Conservation (phyloP, 92 coral and sea anemone genomes). For the Phenganax marumi region DNA sequence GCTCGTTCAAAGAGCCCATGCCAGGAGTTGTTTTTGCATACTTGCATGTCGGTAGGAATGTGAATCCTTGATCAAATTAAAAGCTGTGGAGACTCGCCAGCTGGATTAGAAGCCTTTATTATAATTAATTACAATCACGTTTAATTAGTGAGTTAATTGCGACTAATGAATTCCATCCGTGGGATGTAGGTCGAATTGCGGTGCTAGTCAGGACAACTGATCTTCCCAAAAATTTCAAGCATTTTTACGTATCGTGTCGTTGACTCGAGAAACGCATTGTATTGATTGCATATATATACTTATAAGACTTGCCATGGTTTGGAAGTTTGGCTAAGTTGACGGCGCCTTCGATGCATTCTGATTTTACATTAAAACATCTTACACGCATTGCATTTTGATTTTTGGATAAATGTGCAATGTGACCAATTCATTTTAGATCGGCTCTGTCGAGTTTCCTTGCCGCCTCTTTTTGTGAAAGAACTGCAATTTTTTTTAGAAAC, state of each 20-base stretch:
- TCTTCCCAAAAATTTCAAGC: too few species aligned
- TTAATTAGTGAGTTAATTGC: too few species aligned
- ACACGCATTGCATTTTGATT: neutral
- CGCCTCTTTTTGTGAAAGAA: neutral
- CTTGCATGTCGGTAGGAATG: neutral
- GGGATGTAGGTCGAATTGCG: too few species aligned
- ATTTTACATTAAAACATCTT: neutral
- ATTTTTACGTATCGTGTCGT: too few species aligned
- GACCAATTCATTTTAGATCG: slow-evolving; percentile 2
- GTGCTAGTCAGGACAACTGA: too few species aligned
- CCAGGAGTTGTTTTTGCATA: neutral
- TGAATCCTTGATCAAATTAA: neutral
- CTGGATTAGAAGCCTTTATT: neutral
- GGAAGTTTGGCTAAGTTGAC: too few species aligned
- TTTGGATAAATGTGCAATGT: neutral
- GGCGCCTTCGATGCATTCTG: neutral
- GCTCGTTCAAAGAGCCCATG: neutral
- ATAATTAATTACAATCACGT: neutral
- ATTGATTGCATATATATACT: too few species aligned
- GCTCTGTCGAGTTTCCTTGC: slow-evolving; percentile 3
- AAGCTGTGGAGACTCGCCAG: neutral
- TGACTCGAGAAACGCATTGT: too few species aligned
- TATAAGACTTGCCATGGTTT: too few species aligned
- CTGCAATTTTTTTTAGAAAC: neutral
- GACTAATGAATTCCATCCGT: too few species aligned